Evolutionary conservation across 2,888 invertebrate genomes (phyloP).

Genomic region (Elysia crispata): DNA sequence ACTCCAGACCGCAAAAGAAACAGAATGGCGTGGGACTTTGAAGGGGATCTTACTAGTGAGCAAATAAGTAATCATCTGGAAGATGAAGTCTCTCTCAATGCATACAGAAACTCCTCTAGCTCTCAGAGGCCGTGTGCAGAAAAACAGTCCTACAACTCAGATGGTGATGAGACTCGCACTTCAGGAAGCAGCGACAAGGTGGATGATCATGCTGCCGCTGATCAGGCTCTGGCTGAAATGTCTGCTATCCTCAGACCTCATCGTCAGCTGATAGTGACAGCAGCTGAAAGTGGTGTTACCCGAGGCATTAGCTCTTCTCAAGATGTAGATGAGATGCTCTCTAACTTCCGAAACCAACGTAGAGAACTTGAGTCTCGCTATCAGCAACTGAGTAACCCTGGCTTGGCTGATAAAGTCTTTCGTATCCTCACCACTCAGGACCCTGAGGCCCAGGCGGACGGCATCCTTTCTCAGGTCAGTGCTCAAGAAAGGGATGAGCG

Average conservation of each 20-base stretch:
- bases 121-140: constrained; percentile 36
- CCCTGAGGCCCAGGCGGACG: constrained; percentile 67
- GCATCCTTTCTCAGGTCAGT: constrained; percentile 64
- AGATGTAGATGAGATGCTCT: constrained; percentile 61
- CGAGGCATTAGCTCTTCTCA: not conserved
- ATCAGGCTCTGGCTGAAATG: constrained; percentile 40
- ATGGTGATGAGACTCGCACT: constrained; percentile 55
- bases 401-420: constrained; percentile 64
- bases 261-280: not conserved
- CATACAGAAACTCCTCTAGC: constrained; percentile 25
- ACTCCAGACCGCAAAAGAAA: constrained; percentile 53
- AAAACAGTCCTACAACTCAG: constrained; percentile 50
- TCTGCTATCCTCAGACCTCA: constrained; percentile 26
- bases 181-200: constrained; percentile 52
- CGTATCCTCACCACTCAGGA: constrained; percentile 63
- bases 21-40: constrained; percentile 68
- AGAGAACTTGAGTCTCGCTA: constrained; percentile 56
- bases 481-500: constrained; percentile 63
- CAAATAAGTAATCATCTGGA: constrained; percentile 45
- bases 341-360: constrained; percentile 59
- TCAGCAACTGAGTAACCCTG: constrained; percentile 54
- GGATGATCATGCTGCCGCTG: constrained; percentile 41
- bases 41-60: constrained; percentile 64
- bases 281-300: too few relatives aligned
- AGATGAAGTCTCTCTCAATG: constrained; percentile 42